These are phyloP conservation scores for Lysiphlebus fabarum DNA, from an alignment of 1,140 invertebrate species.

Conservation along the genomic window DNA sequence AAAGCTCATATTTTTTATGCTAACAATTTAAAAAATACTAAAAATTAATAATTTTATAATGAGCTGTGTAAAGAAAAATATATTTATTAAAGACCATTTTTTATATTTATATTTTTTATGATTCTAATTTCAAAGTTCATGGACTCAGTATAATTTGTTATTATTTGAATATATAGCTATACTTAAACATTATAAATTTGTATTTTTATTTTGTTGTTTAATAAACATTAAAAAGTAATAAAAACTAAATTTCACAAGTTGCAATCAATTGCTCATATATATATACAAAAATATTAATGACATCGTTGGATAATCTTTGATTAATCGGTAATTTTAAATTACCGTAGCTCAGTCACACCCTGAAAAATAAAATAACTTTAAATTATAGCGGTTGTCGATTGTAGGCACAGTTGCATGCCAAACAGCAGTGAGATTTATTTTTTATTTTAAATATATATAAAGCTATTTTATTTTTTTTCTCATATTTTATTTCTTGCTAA, in stretches of 20 bases:
- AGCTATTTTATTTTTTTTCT: not conserved
- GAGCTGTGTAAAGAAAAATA: too few relatives aligned
- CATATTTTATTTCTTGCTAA: not conserved
- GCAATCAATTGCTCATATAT: conserved; percentile 5
- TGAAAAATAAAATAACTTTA: conserved; percentile 44
- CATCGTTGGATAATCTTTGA: conserved; percentile 38
- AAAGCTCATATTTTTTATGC: too few relatives aligned
- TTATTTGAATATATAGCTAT: too few relatives aligned
- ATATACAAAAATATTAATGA: conserved; percentile 28
- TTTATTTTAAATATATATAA: conserved; percentile 1
- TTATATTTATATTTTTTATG: too few relatives aligned
- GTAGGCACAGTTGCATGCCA: conserved; percentile 46
- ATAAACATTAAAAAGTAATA: too few relatives aligned
- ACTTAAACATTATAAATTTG: too few relatives aligned
- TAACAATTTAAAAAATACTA: too few relatives aligned
- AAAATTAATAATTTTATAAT: too few relatives aligned
- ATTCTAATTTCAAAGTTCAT: too few relatives aligned
- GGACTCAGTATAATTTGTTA: too few relatives aligned
- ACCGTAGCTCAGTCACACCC: conserved; percentile 43
- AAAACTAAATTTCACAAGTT: not conserved
- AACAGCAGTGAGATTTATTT: conserved; percentile 36
- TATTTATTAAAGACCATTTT: too few relatives aligned
- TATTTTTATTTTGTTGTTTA: too few relatives aligned
- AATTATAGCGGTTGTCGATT: conserved; percentile 46
- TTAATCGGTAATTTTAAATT: conserved; percentile 44